phyloP scores from a whole-genome alignment of 2,113 vertebrate species.

The Oenanthe oenanthe region DNA sequence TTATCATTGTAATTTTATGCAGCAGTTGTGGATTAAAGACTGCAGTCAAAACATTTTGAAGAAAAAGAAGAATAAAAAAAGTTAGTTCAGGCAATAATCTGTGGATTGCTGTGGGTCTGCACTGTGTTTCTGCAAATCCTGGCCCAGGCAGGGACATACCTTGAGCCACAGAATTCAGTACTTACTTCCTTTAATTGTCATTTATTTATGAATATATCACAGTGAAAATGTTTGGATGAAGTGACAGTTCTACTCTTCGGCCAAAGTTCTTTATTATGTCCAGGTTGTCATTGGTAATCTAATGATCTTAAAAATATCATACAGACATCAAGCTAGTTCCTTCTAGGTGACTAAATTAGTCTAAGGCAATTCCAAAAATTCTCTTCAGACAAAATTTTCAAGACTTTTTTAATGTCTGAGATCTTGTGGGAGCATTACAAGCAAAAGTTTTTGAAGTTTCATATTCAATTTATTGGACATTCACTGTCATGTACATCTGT shows the following conservation, averaged over 20 bases:
- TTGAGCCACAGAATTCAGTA: not conserved
- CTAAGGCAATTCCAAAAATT: not conserved
- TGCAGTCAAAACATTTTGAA: not conserved
- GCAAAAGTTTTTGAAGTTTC: not conserved
- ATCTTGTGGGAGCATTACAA: not conserved
- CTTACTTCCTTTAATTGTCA: not conserved
- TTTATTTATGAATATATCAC: not conserved
- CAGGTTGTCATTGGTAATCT: not conserved
- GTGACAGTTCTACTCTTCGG: not conserved
- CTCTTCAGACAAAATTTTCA: not conserved
- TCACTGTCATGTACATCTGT: not conserved
- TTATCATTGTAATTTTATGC: not conserved
- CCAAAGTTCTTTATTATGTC: not conserved
- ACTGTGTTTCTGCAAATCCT: not conserved
- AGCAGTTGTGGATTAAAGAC: constrained; percentile 34
- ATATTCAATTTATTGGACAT: not conserved
- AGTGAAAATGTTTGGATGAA: not conserved
- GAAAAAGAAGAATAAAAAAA: not conserved
- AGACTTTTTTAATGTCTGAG: not conserved
- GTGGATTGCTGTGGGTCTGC: not conserved
- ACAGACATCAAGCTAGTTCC: not conserved
- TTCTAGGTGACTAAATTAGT: not conserved
- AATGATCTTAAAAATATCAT: not conserved
- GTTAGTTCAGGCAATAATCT: not conserved
- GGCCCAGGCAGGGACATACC: not conserved